These are phyloP conservation scores for Rhyacophila brunnea DNA, from an alignment of 1,140 invertebrate genomes.

Conservation along the genomic window DNA sequence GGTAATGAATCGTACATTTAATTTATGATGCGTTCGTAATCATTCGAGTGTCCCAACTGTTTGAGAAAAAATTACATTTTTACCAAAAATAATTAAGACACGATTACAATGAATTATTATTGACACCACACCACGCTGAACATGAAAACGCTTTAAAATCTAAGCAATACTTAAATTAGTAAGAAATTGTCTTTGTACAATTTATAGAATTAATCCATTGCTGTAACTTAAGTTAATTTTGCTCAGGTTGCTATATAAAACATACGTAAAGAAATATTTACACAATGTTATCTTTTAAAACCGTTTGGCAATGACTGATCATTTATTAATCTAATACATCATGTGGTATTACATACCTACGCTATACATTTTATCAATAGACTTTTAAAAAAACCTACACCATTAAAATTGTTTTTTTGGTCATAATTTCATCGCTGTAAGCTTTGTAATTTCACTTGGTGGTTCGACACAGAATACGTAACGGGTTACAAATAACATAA, in stretches of 20 bases:
- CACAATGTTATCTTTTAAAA: conserved; percentile 2
- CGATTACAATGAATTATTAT: conserved; percentile 14
- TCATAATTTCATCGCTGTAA: conserved; percentile 17
- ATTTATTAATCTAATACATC: conserved; percentile 1
- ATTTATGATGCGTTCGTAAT: background rate
- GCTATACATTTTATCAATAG: background rate
- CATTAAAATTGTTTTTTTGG: conserved; percentile 12
- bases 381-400: conserved; percentile 11
- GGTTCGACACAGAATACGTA: too few relatives aligned
- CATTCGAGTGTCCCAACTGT: background rate
- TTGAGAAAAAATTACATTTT: background rate
- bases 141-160: conserved; percentile 14
- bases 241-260: conserved; percentile 4
- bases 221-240: conserved; percentile 8
- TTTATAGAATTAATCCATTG: conserved; percentile 18
- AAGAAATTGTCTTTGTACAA: conserved; percentile 25
- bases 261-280: conserved; percentile 14
- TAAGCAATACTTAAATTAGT: conserved; percentile 16
- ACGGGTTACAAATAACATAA: too few relatives aligned
- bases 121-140: conserved; percentile 23
- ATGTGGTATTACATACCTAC: conserved; percentile 11
- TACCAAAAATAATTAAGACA: conserved; percentile 17
- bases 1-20: too few relatives aligned
- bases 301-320: conserved; percentile 20
- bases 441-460: background rate